Evolutionary conservation across 1,140 invertebrate genomes (phyloP).

Genomic region (Orussus abietinus): DNA sequence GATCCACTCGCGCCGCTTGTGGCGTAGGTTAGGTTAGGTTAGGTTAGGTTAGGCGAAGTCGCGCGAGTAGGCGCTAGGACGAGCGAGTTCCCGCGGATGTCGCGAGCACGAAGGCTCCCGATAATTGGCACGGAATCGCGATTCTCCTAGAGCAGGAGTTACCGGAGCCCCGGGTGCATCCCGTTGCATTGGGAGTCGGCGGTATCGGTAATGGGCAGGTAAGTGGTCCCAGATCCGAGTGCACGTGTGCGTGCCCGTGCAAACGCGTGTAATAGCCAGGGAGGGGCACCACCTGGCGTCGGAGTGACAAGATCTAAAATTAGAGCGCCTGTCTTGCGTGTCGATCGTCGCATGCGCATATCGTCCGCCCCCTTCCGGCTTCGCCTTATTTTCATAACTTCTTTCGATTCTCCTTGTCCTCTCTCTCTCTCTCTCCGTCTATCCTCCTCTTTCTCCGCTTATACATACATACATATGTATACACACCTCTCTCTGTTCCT

Average conservation of each 20-base stretch:
- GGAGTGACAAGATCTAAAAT: slow-evolving; percentile 55
- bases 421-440: too few relatives aligned
- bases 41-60: too few relatives aligned
- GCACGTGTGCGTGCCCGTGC: slow-evolving; percentile 31
- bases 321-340: slow-evolving; percentile 47
- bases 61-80: too few relatives aligned
- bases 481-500: neutral
- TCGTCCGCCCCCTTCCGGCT: slow-evolving; percentile 50
- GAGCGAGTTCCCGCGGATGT: too few relatives aligned
- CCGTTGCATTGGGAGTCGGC: too few relatives aligned
- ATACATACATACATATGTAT: slow-evolving; percentile 8
- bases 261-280: slow-evolving; percentile 50
- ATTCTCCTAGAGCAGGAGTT: too few relatives aligned
- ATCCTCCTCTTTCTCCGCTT: slow-evolving; percentile 18
- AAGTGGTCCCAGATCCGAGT: slow-evolving; percentile 15
- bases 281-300: slow-evolving; percentile 50
- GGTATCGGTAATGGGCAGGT: neutral
- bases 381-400: slow-evolving; percentile 49
- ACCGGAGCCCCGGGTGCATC: too few relatives aligned
- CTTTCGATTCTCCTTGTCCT: slow-evolving; percentile 45
- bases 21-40: too few relatives aligned
- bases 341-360: slow-evolving; percentile 52
- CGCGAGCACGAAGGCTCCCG: too few relatives aligned
- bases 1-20: too few relatives aligned
- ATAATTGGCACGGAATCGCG: too few relatives aligned